Evolutionary conservation across 1,140 invertebrate species (phyloP).

Genomic region (Pseudoatta argentina): DNA sequence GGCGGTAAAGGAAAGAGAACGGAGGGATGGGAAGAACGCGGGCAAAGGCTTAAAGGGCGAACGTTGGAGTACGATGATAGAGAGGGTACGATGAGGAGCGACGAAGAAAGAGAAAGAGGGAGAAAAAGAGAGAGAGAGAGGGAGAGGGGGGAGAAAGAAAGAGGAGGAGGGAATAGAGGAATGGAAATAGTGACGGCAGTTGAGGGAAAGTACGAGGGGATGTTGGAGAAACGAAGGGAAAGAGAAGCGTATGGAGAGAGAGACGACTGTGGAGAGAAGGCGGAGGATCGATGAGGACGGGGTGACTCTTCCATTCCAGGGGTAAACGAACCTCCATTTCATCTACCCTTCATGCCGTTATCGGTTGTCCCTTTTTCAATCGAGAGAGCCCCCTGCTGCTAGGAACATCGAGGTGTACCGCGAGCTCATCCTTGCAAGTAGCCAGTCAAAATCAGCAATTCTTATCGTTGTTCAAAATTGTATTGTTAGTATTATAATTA

Average conservation of each 20-base stretch:
- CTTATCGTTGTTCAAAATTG: neutral
- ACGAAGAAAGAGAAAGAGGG: neutral
- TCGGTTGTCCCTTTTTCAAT: slow-evolving; percentile 82
- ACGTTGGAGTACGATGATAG: slow-evolving; percentile 48
- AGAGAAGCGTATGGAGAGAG: slow-evolving; percentile 47
- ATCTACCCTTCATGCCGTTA: slow-evolving; percentile 78
- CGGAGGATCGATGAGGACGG: slow-evolving; percentile 79
- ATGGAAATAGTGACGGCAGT: slow-evolving; percentile 61
- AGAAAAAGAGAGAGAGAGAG: slow-evolving; percentile 50
- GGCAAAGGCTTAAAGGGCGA: slow-evolving; percentile 40
- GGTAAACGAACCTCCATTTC: slow-evolving; percentile 80
- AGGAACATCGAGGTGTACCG: slow-evolving; percentile 57
- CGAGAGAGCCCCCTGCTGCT: slow-evolving; percentile 68
- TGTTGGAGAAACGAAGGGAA: slow-evolving; percentile 63
- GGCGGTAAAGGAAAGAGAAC: neutral
- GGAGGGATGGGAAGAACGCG: neutral
- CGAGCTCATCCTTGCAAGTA: slow-evolving; percentile 64
- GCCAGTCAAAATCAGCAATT: slow-evolving; percentile 41
- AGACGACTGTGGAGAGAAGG: slow-evolving; percentile 67
- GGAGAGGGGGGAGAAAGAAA: neutral
- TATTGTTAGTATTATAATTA: neutral
- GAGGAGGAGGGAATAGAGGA: slow-evolving; percentile 54
- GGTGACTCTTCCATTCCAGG: slow-evolving; percentile 78
- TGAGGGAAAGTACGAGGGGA: slow-evolving; percentile 56
- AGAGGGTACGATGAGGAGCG: slow-evolving; percentile 49